Evolutionary conservation across 2,113 vertebrate genomes (phyloP), one percentile per base, ranked within the genome.

Genomic region (Hippocampus mohnikei): DNA sequence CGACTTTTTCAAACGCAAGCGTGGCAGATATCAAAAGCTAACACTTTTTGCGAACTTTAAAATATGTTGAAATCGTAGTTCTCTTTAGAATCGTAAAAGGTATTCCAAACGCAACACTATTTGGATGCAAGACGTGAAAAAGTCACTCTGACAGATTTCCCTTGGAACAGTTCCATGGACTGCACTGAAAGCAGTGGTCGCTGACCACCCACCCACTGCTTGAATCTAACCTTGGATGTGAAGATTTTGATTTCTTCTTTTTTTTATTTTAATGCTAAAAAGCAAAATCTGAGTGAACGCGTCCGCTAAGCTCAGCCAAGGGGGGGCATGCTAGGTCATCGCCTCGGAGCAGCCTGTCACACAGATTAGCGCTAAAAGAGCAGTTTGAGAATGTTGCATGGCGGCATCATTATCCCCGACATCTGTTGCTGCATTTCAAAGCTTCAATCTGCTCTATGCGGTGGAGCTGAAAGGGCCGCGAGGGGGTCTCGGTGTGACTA

Each of bases 381-480:
- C 66, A 59, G 78, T 81, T 74, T 59, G 67, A 73, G 72, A 76
- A 68, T 27, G 61, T 68, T 53, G 65, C 75, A 62, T 70, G 3
- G 66, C 74, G 3, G 66, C 75, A 73, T 80, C 78, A 80, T 77
- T 82, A 84, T 86, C 79, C 72, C 56, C n/a, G 70, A 85, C 80
- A 89, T 83, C 81, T 81, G 84, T 68, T 74, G 76, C 73, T 41
- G 65, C 66, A 78, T 82, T 76, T 84, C 52, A 81, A 73, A 83
- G 75, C 69, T 64, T 67, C 63, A 70, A 56, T 65, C 71, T 74
- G 40, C 21, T 65, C 23, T 74, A 66, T 27, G 48, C 68, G 69
- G 21, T 18, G 77, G 77, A 53, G 77, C 71, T 71, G 66, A 71
- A 66, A 66, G 72, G 71, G 69, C 8, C 11, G 55, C 4, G 55